Base-by-base conservation (phyloP, 92 coral and sea anemone genomes). In the Zoanthus sociatus region DNA sequence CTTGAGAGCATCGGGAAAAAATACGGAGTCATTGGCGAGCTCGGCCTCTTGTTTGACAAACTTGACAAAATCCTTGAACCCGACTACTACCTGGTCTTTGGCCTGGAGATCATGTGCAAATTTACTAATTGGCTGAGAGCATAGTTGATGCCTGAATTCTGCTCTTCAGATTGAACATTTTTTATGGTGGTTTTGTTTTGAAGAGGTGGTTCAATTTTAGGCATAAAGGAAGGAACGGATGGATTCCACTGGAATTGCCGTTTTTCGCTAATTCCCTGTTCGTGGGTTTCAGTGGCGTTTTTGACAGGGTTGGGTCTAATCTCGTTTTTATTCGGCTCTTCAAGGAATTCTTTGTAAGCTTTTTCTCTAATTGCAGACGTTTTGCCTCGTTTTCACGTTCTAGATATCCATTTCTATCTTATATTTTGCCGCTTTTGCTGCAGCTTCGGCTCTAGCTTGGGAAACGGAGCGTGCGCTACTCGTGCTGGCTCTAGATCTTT, bases 31-130 rank as follows among this genome's bases (percentile, higher is more conserved):
- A 11, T 50, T 50, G 55, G 55, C 55, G 12, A 50, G 55, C 55
- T 50, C 55, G 9, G 55, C 55, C 55, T 50, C 55, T 50, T 50
- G 55, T 50, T 50, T 50, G 9, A 50, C 55, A 11, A 50, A 50
- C 55, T 50, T 50, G 3, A 82, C 88, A 30, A 94, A 92, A 83
- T 92, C 92, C 10, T 45, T 9, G 47, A 87, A 90, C 4, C 70
- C 26, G 6, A 87, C 91, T 11, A 50, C 47, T 11, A 7, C 10
- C 64, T 76, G 66, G 1, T 73, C 56, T 47, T 90, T 92, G 9
- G 71, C 14, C 20, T 86, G 92, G 6, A 15, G 32, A 9, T 92
- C 94, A 32, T 91, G 86, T 85, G 88, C 8, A 84, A 78, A 69
- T 44, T 78, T 1, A 71, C 83, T 54, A 89, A 64, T 26, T 92